phyloP scores from a whole-genome alignment of 2,888 invertebrate species.

The Zygogramma bicolorata region DNA sequence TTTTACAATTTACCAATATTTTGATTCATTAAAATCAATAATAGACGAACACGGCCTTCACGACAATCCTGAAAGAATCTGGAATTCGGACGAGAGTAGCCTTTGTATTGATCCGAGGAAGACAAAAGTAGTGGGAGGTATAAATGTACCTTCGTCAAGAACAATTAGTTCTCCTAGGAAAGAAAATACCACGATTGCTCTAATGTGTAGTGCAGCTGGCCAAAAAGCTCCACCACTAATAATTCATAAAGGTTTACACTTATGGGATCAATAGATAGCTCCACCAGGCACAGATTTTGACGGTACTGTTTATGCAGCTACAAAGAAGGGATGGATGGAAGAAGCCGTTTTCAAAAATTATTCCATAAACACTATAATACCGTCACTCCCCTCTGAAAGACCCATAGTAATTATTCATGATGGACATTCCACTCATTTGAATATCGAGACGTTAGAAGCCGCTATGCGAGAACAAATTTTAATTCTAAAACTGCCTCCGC shows the following conservation, averaged over 20 bases:
- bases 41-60: constrained; percentile 1
- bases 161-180: constrained; percentile 50
- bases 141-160: constrained; percentile 4
- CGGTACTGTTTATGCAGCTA: constrained; percentile 22
- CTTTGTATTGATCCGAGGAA: too few relatives aligned
- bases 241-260: constrained; percentile 8
- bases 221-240: constrained; percentile 52
- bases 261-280: constrained; percentile 21
- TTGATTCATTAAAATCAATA: constrained; percentile 8
- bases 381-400: constrained; percentile 25
- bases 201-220: constrained; percentile 48
- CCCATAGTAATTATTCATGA: constrained; percentile 37
- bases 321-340: constrained; percentile 44
- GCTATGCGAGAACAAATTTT: constrained; percentile 10
- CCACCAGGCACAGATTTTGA: constrained; percentile 19
- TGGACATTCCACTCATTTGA: constrained; percentile 11
- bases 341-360: constrained; percentile 40
- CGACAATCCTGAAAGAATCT: constrained; percentile 1
- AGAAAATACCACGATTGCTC: constrained; percentile 55
- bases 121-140: constrained; percentile 32
- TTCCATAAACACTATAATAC: constrained; percentile 36
- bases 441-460: constrained; percentile 16
- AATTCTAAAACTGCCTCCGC: constrained; percentile 2
- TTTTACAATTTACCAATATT: neutral
- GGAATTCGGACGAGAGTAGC: neutral